Conservation (phyloP, 2,888 invertebrate genomes). For the Parnassius apollo region DNA sequence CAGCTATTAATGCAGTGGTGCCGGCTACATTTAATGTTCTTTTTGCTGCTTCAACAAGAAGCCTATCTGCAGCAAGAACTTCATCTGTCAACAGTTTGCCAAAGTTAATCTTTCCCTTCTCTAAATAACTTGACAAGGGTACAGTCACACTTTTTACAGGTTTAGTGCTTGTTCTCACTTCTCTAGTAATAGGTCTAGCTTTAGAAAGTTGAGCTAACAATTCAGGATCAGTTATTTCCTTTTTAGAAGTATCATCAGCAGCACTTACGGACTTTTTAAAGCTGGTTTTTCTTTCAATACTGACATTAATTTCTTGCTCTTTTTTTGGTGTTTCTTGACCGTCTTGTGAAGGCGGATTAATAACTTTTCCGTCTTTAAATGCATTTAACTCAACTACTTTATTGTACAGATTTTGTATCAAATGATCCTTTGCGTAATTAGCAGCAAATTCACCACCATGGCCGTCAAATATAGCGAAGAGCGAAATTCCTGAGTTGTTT, state of each 20-base stretch:
- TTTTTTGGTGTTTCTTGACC: slow-evolving; percentile 61
- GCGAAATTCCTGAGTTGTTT: slow-evolving; percentile 90
- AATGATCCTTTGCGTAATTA: slow-evolving; percentile 93
- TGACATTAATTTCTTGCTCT: slow-evolving; percentile 53
- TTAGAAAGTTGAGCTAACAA: slow-evolving; percentile 84
- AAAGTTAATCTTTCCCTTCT: slow-evolving; percentile 88
- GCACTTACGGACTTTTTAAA: slow-evolving; percentile 85
- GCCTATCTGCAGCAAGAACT: slow-evolving; percentile 90
- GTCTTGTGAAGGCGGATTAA: slow-evolving; percentile 53
- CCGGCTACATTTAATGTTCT: slow-evolving; percentile 89
- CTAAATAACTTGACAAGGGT: slow-evolving; percentile 84
- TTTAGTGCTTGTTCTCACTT: slow-evolving; percentile 76
- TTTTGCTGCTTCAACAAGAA: slow-evolving; percentile 91
- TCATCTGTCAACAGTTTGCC: slow-evolving; percentile 92
- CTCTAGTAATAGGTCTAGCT: slow-evolving; percentile 82
- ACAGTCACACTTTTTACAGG: slow-evolving; percentile 71
- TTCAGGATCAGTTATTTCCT: slow-evolving; percentile 85
- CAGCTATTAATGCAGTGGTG: slow-evolving; percentile 94
- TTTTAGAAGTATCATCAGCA: slow-evolving; percentile 78
- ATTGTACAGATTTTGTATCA: slow-evolving; percentile 89
- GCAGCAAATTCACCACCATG: slow-evolving; percentile 98
- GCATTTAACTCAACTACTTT: slow-evolving; percentile 88
- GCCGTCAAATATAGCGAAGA: slow-evolving; percentile 97
- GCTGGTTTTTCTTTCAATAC: slow-evolving; percentile 82
- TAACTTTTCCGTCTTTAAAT: slow-evolving; percentile 81